phyloP scores from a whole-genome alignment of 2,797 vertebrate genomes.

The Acipenser transmontanus region DNA sequence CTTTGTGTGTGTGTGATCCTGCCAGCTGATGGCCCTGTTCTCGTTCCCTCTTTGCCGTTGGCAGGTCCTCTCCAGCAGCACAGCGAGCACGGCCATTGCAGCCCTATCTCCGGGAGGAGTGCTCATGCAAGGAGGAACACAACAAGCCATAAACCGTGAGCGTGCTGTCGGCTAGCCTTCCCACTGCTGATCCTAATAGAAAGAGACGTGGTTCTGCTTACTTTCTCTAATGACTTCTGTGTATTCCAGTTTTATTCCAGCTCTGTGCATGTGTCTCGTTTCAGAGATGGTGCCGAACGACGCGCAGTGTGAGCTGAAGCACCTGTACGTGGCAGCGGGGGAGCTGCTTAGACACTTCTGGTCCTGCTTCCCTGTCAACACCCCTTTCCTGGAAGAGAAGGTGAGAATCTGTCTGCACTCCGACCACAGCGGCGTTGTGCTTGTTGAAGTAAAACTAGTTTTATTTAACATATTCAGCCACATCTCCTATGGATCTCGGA shows the following conservation, averaged over 20 bases:
- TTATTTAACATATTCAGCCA: neutral
- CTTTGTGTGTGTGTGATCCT: neutral
- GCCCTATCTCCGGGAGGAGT: constrained; percentile 89
- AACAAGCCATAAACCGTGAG: constrained; percentile 95
- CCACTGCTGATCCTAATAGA: neutral
- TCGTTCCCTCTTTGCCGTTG: constrained; percentile 4
- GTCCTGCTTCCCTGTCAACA: constrained; percentile 96
- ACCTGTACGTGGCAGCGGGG: constrained; percentile 86
- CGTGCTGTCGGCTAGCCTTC: constrained; percentile 10
- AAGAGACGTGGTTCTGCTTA: neutral
- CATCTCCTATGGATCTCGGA: no score
- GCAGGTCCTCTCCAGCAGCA: constrained; percentile 85
- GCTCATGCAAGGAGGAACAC: constrained; percentile 85
- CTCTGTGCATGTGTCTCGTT: constrained; percentile 19
- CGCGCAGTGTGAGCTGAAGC: constrained; percentile 87
- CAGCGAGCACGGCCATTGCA: constrained; percentile 80
- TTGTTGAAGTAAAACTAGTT: neutral
- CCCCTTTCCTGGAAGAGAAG: constrained; percentile 95
- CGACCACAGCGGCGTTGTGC: neutral
- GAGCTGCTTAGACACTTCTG: constrained; percentile 94
- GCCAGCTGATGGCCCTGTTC: neutral
- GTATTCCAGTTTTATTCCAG: neutral
- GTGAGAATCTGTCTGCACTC: constrained; percentile 44
- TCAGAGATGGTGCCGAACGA: constrained; percentile 92
- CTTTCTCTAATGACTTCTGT: neutral